Percentiles rank a stretch among this genome's conserved stretches.
phyloP scores from a whole-genome alignment of 2,113 vertebrate genomes.

The Corapipo altera region DNA sequence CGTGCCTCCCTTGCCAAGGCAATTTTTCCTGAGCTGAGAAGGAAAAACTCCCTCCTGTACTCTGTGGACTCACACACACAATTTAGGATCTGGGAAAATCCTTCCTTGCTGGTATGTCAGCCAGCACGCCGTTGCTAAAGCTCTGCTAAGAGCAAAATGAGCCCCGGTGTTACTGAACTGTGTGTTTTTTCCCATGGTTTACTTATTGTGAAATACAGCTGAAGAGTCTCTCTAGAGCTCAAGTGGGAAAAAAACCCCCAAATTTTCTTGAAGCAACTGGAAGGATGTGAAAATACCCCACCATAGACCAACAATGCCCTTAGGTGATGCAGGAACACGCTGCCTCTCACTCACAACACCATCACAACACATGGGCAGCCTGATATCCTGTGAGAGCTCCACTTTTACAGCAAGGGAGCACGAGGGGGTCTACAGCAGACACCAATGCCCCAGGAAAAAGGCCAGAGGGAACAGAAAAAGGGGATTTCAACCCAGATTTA shows the following conservation, averaged over 20 bases:
- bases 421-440: neutral
- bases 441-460: fast-evolving
- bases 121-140: neutral
- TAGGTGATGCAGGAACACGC: fast-evolving
- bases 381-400: fast-evolving
- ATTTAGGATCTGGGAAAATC: constrained; percentile 23
- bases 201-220: neutral
- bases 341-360: neutral
- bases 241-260: neutral
- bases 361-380: neutral
- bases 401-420: neutral
- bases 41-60: neutral
- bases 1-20: neutral
- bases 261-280: neutral
- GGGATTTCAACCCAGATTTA: neutral
- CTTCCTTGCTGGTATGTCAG: neutral
- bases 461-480: neutral
- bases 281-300: neutral
- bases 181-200: neutral
- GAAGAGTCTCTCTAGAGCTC: neutral
- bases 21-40: neutral
- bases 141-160: neutral
- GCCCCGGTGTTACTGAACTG: neutral
- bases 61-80: neutral
- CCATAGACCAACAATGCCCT: neutral